A percentile compares a stretch with the other conserved stretches of the same genome.
phyloP scores from a whole-genome alignment of 2,797 vertebrate genomes.

The Pseudochirops cupreus region DNA sequence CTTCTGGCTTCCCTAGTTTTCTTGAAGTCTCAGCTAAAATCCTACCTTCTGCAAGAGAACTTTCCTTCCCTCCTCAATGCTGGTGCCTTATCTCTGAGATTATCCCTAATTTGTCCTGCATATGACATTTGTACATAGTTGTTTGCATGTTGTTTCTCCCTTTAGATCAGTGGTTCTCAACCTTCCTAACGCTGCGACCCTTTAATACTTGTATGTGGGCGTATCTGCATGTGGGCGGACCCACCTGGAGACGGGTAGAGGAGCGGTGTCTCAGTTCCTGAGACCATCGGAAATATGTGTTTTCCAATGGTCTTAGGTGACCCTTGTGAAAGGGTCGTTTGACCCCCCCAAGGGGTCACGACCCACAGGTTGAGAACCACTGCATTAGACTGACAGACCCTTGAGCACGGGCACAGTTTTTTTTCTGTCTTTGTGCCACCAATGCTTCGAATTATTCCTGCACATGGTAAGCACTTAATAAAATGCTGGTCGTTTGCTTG shows the following conservation, averaged over 20 bases:
- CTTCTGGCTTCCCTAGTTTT: neutral
- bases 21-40: neutral
- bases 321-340: too few species aligned
- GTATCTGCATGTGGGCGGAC: too few species aligned
- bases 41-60: neutral
- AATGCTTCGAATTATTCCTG: neutral
- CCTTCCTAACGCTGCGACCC: too few species aligned
- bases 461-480: neutral
- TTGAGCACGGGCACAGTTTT: neutral
- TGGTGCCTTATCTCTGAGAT: neutral
- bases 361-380: too few species aligned
- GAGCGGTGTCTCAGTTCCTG: too few species aligned
- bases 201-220: too few species aligned
- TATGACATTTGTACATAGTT: neutral
- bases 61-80: neutral
- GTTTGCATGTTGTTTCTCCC: neutral
- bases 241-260: too few species aligned
- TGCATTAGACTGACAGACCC: neutral
- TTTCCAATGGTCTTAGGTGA: too few species aligned
- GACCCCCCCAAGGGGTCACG: too few species aligned
- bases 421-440: neutral
- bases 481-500: neutral
- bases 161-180: too few species aligned
- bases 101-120: neutral
- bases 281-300: too few species aligned